These are phyloP conservation scores for Sebastes trivittatus DNA, from an alignment of 2,797 vertebrate genomes.

Conservation along the genomic window DNA sequence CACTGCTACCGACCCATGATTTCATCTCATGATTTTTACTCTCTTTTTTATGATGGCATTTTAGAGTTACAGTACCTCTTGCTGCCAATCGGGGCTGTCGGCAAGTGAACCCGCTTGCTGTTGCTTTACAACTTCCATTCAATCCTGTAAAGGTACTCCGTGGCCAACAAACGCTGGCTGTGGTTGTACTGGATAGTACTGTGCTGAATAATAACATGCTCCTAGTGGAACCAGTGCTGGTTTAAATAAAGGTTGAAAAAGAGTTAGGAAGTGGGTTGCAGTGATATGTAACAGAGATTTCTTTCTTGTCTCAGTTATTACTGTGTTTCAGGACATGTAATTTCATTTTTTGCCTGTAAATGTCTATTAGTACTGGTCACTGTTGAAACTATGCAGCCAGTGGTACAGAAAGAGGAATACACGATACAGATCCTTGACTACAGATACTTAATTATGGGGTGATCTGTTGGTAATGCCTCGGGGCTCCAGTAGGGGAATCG, in stretches of 20 bases:
- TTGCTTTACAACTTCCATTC: neutral
- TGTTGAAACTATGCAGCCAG: neutral
- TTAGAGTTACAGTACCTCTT: neutral
- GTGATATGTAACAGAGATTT: neutral
- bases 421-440: neutral
- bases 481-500: neutral
- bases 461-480: neutral
- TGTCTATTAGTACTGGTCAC: neutral
- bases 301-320: neutral
- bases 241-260: neutral
- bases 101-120: neutral
- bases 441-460: neutral
- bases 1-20: neutral
- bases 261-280: neutral
- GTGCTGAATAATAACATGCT: neutral
- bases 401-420: neutral
- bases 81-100: neutral
- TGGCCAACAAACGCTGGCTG: neutral
- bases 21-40: neutral
- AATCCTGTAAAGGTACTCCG: neutral
- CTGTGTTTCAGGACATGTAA: neutral
- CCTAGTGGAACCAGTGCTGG: neutral
- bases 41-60: neutral
- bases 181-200: neutral
- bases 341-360: neutral